phyloP scores from a whole-genome alignment of 2,888 invertebrate genomes.

The Tiliacea aurago region DNA sequence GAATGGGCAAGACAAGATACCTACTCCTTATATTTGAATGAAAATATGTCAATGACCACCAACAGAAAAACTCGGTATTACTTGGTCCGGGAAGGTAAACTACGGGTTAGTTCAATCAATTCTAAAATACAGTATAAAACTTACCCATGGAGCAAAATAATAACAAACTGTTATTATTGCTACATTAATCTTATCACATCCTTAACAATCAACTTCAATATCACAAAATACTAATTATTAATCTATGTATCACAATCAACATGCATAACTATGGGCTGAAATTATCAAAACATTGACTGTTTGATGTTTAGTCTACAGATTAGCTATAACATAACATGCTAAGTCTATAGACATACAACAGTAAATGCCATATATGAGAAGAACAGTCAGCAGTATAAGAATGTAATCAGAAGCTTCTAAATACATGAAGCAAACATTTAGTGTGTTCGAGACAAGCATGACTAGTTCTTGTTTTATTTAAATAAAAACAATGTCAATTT shows the following conservation, averaged over 20 bases:
- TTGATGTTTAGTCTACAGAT: conserved; percentile 32
- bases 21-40: background rate
- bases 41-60: background rate
- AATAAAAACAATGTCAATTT: conserved; percentile 40
- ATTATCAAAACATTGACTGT: conserved; percentile 23
- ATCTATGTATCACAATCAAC: conserved; percentile 47
- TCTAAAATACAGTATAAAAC: conserved; percentile 9
- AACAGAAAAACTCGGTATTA: background rate
- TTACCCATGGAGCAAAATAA: conserved; percentile 38
- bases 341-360: conserved; percentile 42
- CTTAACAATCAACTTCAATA: conserved; percentile 39
- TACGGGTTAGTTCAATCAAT: conserved; percentile 24
- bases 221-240: conserved; percentile 36
- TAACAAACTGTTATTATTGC: conserved; percentile 38
- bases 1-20: background rate
- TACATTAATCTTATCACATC: conserved; percentile 52
- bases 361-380: conserved; percentile 41
- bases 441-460: conserved; percentile 59
- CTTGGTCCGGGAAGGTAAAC: background rate
- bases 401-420: conserved; percentile 49
- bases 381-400: conserved; percentile 44
- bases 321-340: conserved; percentile 45
- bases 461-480: conserved; percentile 51
- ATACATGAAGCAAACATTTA: conserved; percentile 45
- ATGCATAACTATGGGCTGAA: conserved; percentile 54